phyloP scores from a whole-genome alignment of 1,140 invertebrate genomes.

The Lepeophtheirus salmonis region DNA sequence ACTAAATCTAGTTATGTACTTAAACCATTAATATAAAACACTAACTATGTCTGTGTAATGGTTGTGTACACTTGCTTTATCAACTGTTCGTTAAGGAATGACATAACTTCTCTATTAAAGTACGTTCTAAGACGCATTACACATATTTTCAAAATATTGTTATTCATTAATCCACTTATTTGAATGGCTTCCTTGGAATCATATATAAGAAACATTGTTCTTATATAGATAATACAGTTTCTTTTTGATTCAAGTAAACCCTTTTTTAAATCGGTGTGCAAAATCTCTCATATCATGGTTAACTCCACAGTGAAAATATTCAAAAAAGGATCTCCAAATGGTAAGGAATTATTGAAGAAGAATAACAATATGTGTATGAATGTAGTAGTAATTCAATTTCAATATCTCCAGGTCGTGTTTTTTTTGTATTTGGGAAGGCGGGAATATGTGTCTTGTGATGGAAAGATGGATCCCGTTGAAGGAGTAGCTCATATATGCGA shows the following conservation, averaged over 20 bases:
- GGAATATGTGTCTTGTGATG: conserved; percentile 20
- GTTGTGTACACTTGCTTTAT: no score
- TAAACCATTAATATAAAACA: no score
- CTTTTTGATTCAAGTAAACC: neutral
- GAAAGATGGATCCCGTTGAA: conserved; percentile 15
- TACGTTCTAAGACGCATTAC: no score
- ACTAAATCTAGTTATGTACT: no score
- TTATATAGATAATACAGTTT: neutral
- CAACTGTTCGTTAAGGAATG: no score
- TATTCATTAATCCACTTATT: neutral
- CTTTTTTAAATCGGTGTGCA: neutral
- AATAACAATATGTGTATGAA: conserved; percentile 80
- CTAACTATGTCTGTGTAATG: no score
- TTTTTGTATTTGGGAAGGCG: conserved; percentile 9
- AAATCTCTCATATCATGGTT: conserved; percentile 4
- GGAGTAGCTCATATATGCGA: conserved; percentile 16
- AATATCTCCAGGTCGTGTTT: conserved; percentile 5
- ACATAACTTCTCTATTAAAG: no score
- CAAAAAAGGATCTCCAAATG: conserved; percentile 85
- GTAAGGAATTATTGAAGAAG: conserved; percentile 54
- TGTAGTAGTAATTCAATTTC: conserved; percentile 33
- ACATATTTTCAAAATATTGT: no score
- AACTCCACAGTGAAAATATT: conserved; percentile 46
- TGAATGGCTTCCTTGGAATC: neutral
- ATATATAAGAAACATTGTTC: neutral